These are phyloP conservation scores for Cairina moschata DNA, from an alignment of 2,113 vertebrate genomes.

Conservation along the genomic window DNA sequence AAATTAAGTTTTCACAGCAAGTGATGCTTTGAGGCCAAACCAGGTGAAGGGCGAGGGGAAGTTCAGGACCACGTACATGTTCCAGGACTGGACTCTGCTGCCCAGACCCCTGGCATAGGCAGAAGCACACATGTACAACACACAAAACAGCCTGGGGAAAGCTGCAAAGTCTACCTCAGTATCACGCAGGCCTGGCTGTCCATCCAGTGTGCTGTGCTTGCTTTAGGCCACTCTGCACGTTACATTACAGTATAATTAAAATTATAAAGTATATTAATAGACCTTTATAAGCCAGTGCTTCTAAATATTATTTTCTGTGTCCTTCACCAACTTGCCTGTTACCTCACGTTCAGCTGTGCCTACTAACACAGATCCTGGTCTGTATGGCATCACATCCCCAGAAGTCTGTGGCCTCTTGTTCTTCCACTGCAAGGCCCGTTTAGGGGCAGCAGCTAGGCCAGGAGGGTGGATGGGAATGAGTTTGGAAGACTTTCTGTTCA, in stretches of 20 bases:
- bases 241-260: too few relatives aligned
- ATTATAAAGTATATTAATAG: neutral
- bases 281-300: neutral
- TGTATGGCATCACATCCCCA: neutral
- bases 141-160: neutral
- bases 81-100: neutral
- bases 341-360: fast-evolving
- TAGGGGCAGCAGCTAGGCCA: neutral
- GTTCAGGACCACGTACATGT: fast-evolving
- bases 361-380: neutral
- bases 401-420: neutral
- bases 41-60: fast-evolving
- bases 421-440: neutral
- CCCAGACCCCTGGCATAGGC: neutral
- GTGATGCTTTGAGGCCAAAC: neutral
- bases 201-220: neutral
- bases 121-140: neutral
- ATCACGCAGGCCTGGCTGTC: neutral
- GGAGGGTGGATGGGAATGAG: neutral
- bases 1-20: neutral
- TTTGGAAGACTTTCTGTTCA: neutral
- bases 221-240: neutral
- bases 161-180: neutral
- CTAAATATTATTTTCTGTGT: neutral
- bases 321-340: neutral